Base-by-base conservation (phyloP, 2,113 vertebrate genomes). In the Labeo catla region DNA sequence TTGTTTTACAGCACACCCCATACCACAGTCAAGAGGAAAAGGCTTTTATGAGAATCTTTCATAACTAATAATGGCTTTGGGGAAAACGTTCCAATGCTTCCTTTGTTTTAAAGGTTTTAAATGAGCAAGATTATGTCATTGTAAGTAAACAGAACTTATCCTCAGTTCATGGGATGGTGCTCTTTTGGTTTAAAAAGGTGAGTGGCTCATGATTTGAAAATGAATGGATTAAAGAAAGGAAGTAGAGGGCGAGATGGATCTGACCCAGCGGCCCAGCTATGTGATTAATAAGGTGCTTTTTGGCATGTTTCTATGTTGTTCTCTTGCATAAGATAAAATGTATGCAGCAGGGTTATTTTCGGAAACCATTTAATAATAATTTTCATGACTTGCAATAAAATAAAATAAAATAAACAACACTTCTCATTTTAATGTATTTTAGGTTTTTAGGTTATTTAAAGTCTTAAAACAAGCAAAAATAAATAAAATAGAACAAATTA, bases 1-100 rank as follows among this genome's bases (percentile, higher is more conserved):
- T 76, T 76, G 73, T 76, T 76, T 72, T 76, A 8, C 72, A 74
- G 72, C 72, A 74, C 73, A 23, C 73, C 45, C 43, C 61, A 65
- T 28, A 65, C 4, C 15, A 0, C 3, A 81, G 6, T 79, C 39
- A 16, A 49, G 12, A 81, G 61, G 59, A 65, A 66, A 47, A 36
- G 45, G 59, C 10, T 47, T 34, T 23, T 66, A 49, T 49, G 59
- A 66, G 13, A 65, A 65, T 49, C 11, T 49, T 34, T 81, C n/a
- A 34, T 66, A 28, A 49, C 12, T 28, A 19, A 28, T 34, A 65
- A 28, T 19, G 79, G 59, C 79, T n/a, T 13, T 5, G 23, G 79
- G 79, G 43, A 45, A 43, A 81, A 16, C 39, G 34, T 43, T 39
- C 52, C 34, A 65, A 19, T 78, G 50, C 28, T 36, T 78, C 4